Evolutionary conservation across 1,140 invertebrate species (phyloP).

Genomic region (Orius laevigatus): DNA sequence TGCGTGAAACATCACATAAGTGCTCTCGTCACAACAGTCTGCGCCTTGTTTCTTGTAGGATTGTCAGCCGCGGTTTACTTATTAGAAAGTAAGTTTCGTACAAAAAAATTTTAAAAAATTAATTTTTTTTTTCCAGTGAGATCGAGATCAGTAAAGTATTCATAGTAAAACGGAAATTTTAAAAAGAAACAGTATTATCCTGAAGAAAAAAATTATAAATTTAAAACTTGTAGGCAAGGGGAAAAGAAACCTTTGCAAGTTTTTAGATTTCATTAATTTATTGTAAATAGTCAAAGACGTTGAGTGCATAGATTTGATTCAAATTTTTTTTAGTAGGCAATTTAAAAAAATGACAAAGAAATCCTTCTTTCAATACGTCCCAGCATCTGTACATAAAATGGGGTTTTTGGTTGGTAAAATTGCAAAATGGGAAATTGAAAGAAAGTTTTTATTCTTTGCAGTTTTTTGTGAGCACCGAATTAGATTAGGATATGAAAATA

Average conservation of each 20-base stretch:
- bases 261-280: constrained; percentile 1
- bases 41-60: constrained; percentile 55
- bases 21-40: constrained; percentile 61
- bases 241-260: too few relatives aligned
- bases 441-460: too few relatives aligned
- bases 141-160: constrained; percentile 26
- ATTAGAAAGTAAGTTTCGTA: constrained; percentile 32
- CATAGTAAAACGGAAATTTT: constrained; percentile 21
- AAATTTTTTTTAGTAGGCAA: not conserved
- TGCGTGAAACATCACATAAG: constrained; percentile 52
- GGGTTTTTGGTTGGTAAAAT: too few relatives aligned
- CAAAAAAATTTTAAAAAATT: not conserved
- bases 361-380: too few relatives aligned
- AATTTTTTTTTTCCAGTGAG: constrained; percentile 36
- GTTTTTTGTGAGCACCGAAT: too few relatives aligned
- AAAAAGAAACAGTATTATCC: too few relatives aligned
- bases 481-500: too few relatives aligned
- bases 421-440: too few relatives aligned
- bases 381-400: too few relatives aligned
- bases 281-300: constrained; percentile 11
- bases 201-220: too few relatives aligned
- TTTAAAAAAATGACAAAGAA: too few relatives aligned
- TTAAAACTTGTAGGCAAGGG: too few relatives aligned
- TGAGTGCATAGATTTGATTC: constrained; percentile 2
- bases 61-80: constrained; percentile 50